Evolutionary conservation across 2,888 invertebrate genomes (phyloP).

Genomic region (Noctua comes): DNA sequence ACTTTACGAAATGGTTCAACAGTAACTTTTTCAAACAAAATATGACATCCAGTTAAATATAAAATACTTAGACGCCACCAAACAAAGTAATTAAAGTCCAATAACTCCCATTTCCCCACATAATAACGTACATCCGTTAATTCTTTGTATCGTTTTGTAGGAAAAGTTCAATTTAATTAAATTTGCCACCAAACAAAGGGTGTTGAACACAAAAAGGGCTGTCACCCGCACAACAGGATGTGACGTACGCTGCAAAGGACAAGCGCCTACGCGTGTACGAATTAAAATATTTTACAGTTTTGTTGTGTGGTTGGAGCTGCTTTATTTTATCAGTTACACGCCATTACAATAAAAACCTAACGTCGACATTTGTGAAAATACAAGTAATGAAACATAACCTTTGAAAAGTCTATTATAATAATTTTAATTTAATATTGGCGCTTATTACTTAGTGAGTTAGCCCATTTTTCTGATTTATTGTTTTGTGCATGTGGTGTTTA

Average conservation of each 20-base stretch:
- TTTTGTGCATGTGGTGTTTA: too few species aligned
- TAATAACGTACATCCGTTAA: constrained; percentile 29
- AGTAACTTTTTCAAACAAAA: background rate
- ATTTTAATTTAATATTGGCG: too few species aligned
- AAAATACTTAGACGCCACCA: background rate
- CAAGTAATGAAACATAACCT: background rate
- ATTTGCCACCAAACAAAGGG: constrained; percentile 60
- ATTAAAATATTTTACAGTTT: constrained; percentile 40
- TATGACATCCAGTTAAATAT: background rate
- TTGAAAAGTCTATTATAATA: background rate
- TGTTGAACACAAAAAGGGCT: constrained; percentile 52
- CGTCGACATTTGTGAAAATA: too few species aligned
- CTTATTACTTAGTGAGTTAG: too few species aligned
- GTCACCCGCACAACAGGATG: constrained; percentile 60
- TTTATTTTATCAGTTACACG: background rate
- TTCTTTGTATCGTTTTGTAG: constrained; percentile 44
- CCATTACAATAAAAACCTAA: background rate
- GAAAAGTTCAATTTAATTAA: constrained; percentile 61
- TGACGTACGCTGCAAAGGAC: constrained; percentile 43
- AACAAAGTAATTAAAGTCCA: constrained; percentile 30
- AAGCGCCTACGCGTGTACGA: constrained; percentile 13
- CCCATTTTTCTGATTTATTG: too few species aligned
- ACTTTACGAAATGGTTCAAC: background rate
- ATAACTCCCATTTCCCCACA: constrained; percentile 31
- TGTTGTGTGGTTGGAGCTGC: background rate